phyloP scores from a whole-genome alignment of 2,113 vertebrate genomes.

The Ceuthmochares aereus region DNA sequence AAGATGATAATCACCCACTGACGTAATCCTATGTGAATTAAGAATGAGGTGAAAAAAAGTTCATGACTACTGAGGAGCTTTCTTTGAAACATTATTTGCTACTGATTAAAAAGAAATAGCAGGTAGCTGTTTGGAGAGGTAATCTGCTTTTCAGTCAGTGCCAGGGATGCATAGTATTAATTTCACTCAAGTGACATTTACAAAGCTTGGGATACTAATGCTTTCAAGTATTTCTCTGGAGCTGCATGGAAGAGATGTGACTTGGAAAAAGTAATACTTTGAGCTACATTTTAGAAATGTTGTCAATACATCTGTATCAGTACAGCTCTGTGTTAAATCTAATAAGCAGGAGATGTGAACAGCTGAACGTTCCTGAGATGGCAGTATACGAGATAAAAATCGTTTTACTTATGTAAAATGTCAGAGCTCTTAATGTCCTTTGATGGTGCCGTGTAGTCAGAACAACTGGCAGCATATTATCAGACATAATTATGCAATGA shows the following conservation, averaged over 20 bases:
- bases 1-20: neutral
- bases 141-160: neutral
- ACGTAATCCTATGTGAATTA: neutral
- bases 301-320: neutral
- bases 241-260: neutral
- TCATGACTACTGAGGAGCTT: neutral
- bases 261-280: neutral
- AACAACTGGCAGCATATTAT: neutral
- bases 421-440: neutral
- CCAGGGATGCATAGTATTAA: neutral
- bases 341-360: neutral
- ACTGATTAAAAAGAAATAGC: neutral
- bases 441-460: neutral
- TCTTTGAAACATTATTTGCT: neutral
- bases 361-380: constrained; percentile 13
- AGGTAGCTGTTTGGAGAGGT: neutral
- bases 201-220: neutral
- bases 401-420: neutral
- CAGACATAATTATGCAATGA: neutral
- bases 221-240: neutral
- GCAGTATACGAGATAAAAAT: neutral
- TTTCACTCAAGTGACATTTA: neutral
- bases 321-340: neutral
- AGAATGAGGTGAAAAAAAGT: neutral
- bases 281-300: neutral